Evolutionary conservation across 2,797 vertebrate species (phyloP).

Genomic region (Hipposideros larvatus): DNA sequence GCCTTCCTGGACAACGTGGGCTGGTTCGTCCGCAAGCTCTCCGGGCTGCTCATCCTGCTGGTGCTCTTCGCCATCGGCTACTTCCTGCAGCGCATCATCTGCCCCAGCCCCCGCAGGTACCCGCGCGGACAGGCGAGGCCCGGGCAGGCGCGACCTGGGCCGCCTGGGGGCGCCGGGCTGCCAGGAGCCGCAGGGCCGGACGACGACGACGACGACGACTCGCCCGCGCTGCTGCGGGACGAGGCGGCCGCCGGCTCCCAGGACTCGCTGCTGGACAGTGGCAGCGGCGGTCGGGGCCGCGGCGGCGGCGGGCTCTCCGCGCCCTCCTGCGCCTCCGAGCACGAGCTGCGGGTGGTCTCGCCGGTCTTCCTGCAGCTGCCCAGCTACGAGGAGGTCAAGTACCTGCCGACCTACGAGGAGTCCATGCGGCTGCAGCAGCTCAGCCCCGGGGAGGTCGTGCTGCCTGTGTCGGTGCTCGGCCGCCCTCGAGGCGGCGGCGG

Average conservation of each 20-base stretch:
- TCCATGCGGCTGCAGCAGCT: constrained; percentile 90
- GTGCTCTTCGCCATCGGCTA: constrained; percentile 97
- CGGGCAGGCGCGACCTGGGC: constrained; percentile 79
- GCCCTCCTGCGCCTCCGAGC: constrained; percentile 86
- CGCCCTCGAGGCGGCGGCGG: background rate
- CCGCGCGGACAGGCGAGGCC: constrained; percentile 69
- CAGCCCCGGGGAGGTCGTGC: constrained; percentile 73
- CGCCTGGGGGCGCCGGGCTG: constrained; percentile 86
- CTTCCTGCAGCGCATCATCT: constrained; percentile 95
- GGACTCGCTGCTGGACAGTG: constrained; percentile 93
- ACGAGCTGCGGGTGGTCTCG: constrained; percentile 86
- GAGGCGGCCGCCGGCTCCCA: constrained; percentile 92
- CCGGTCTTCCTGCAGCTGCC: constrained; percentile 92
- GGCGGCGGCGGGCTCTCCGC: constrained; percentile 53
- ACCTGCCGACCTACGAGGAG: constrained; percentile 97
- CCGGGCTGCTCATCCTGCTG: constrained; percentile 95
- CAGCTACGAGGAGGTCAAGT: constrained; percentile 96
- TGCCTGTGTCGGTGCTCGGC: constrained; percentile 77
- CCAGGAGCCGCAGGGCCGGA: constrained; percentile 82
- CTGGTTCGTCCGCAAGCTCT: constrained; percentile 96
- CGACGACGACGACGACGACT: constrained; percentile 87
- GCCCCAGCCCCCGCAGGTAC: constrained; percentile 91
- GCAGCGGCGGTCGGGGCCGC: constrained; percentile 84
- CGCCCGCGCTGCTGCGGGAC: constrained; percentile 88
- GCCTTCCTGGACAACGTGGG: constrained; percentile 94